Evolutionary conservation across 2,797 vertebrate species (phyloP).

Genomic region (Tachyglossus aculeatus): DNA sequence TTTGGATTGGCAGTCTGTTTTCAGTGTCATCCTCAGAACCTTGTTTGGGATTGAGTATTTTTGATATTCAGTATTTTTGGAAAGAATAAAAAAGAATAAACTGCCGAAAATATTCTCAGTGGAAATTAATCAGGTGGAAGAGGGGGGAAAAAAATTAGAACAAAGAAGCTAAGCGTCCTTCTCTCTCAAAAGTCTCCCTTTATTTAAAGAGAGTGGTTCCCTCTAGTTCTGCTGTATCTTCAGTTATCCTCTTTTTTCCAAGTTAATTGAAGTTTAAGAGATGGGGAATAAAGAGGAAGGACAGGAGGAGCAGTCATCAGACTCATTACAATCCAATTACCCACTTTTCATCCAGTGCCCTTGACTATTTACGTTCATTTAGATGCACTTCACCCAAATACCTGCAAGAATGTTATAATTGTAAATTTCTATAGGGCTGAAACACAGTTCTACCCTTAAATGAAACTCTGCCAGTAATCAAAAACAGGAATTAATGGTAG

Average conservation of each 20-base stretch:
- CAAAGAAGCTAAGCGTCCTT: not conserved
- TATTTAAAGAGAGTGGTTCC: not conserved
- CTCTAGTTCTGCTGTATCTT: not conserved
- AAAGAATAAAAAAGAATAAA: not conserved
- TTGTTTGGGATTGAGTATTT: not conserved
- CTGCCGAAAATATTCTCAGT: not conserved
- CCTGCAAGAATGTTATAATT: not conserved
- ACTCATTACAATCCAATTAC: not conserved
- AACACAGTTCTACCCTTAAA: not conserved
- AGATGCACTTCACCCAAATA: not conserved
- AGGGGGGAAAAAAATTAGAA: not conserved
- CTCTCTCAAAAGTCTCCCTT: not conserved
- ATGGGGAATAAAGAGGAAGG: not conserved
- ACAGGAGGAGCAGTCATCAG: not conserved
- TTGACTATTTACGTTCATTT: conserved; percentile 2
- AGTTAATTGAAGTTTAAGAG: not conserved
- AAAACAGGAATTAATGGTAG: not conserved
- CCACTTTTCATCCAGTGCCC: not conserved
- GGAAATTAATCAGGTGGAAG: not conserved
- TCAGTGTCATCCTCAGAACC: not conserved
- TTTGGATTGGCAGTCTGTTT: not conserved
- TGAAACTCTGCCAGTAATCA: not conserved
- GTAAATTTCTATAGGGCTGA: not conserved
- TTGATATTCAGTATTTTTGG: not conserved
- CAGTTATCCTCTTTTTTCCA: not conserved